Conservation (phyloP, 2,797 vertebrate genomes). For the Gorsachius magnificus region DNA sequence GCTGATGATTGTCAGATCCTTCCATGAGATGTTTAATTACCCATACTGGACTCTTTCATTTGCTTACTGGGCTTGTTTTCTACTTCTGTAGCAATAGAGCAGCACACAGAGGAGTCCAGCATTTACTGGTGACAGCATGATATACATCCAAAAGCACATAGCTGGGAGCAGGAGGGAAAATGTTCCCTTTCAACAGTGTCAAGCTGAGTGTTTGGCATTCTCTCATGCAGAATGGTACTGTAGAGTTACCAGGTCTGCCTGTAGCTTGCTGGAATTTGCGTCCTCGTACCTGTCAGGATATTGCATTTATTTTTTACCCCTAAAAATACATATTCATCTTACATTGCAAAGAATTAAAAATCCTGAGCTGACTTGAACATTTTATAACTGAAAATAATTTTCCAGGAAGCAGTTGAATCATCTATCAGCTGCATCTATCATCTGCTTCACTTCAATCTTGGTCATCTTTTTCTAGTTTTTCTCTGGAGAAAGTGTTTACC, state of each 20-base stretch:
- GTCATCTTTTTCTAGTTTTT: not conserved
- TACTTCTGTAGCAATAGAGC: not conserved
- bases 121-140: not conserved
- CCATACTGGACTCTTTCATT: not conserved
- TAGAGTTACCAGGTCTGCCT: not conserved
- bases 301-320: not conserved
- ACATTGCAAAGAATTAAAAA: constrained; percentile 6
- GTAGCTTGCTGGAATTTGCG: not conserved
- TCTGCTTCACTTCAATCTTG: not conserved
- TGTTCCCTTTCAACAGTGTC: not conserved
- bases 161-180: not conserved
- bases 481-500: not conserved
- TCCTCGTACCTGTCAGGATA: not conserved
- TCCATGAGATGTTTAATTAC: not conserved
- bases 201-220: not conserved
- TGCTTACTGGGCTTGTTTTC: not conserved
- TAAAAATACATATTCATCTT: not conserved
- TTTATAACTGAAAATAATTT: not conserved
- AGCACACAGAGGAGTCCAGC: not conserved
- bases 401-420: not conserved
- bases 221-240: not conserved
- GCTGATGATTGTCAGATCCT: not conserved
- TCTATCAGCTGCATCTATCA: not conserved
- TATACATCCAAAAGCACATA: not conserved
- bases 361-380: not conserved